Evolutionary conservation across 2,888 invertebrate species (phyloP).

Genomic region (Cephus rjabovi): DNA sequence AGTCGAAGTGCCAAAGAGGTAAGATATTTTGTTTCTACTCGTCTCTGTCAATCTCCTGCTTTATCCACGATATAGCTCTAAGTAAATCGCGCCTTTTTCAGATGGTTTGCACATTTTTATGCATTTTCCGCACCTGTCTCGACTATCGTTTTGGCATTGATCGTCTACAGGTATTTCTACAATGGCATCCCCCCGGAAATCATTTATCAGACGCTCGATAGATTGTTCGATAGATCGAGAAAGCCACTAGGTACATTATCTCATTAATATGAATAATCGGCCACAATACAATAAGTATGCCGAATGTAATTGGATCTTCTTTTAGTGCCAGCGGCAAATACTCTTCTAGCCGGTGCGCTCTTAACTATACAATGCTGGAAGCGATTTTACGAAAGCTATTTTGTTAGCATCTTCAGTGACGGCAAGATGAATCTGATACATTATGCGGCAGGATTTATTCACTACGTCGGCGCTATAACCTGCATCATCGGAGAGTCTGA

Average conservation of each 20-base stretch:
- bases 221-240: conserved; percentile 55
- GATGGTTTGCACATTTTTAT: conserved; percentile 86
- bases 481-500: conserved; percentile 79
- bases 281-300: too few species aligned
- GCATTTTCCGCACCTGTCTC: conserved; percentile 75
- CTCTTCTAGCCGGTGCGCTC: conserved; percentile 73
- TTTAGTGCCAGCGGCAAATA: conserved; percentile 70
- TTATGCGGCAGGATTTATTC: conserved; percentile 80
- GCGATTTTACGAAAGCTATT: conserved; percentile 85
- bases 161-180: conserved; percentile 69
- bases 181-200: conserved; percentile 68
- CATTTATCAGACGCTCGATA: conserved; percentile 68
- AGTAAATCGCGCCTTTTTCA: conserved; percentile 39
- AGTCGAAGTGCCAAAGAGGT: conserved; percentile 80
- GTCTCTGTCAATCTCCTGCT: not conserved
- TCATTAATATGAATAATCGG: too few species aligned
- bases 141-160: conserved; percentile 67
- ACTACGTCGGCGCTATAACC: conserved; percentile 79
- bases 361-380: conserved; percentile 78
- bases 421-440: conserved; percentile 83
- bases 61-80: too few species aligned
- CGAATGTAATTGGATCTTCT: not conserved
- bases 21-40: conserved; percentile 23
- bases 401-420: conserved; percentile 83
- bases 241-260: conserved; percentile 67